Base-by-base conservation (phyloP, 1,140 invertebrate species). In the Hydropsyche tenuis region DNA sequence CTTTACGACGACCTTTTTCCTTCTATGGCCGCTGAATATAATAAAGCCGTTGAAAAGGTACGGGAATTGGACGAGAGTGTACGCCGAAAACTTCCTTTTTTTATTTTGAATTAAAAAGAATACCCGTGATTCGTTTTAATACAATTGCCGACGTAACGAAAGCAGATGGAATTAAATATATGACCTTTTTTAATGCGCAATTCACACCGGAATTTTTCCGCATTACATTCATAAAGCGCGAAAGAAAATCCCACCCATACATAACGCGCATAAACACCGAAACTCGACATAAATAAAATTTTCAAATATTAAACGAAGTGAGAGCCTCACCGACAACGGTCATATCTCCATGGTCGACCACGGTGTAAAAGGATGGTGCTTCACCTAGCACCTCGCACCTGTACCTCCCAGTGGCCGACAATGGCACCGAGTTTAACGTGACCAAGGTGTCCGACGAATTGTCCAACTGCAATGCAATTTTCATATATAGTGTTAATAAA, bases 371-470 rank as follows among this genome's bases (percentile, higher is more conserved):
- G 73, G 87, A 89, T 46, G 91, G 90, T 56, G 90, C 91, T 82
- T 94, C 92, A 18, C 90, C 92, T 16, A 91, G 92, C 74, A 93
- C 91, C 82, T 93, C 92, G 80, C 92, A 94, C 79, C 90, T 87
- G 84, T 93, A 94, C 68, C 88, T 84, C 68, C 92, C 92, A 60
- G 87, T 88, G 73, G 89, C 90, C 78, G 89, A 85, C 69, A 92
- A 82, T 78, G 89, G 89, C 69, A 93, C 88, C 68, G 88, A 87
- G 77, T 85, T 85, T 63, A 94, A 81, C 53, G 89, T 87, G 25
- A 94, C 90, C 77, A 85, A 85, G 76, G 82, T 87, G 73, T 90
- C 88, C 73, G 89, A 89, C 0, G 90, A 92, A 80, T 90, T 88
- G 78, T 88, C 86, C 75, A 90, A 79, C 90, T 91, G 86, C 14